Evolutionary conservation across 1,140 invertebrate species (phyloP).

Genomic region (Drosophila navojoa): DNA sequence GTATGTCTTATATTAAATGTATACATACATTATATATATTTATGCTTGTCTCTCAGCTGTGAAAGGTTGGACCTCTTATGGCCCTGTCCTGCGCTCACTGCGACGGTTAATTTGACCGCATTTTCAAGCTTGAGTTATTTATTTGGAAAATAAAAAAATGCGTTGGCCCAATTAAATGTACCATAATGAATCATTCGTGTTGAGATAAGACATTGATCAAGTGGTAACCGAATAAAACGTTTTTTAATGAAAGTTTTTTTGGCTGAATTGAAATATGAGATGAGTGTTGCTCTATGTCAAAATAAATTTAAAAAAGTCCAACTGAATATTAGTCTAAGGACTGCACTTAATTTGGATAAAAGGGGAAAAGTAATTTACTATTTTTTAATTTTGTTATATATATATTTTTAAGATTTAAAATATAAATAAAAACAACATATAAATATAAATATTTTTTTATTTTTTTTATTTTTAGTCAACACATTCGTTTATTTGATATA

Average conservation of each 20-base stretch:
- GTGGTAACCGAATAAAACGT: background rate
- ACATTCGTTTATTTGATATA: no score
- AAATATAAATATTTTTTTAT: no score
- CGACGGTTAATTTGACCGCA: background rate
- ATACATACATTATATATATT: background rate
- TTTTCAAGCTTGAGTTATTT: slow-evolving; percentile 33
- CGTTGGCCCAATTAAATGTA: background rate
- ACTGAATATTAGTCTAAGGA: no score
- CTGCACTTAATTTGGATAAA: no score
- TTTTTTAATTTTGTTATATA: no score
- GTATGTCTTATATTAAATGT: background rate
- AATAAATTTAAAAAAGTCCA: background rate
- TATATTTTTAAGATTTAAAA: background rate
- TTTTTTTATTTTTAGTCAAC: no score
- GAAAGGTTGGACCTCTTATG: slow-evolving; percentile 59
- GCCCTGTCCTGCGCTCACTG: background rate
- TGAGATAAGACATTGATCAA: background rate
- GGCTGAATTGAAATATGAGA: background rate
- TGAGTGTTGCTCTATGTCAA: background rate
- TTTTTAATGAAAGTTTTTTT: slow-evolving; percentile 9
- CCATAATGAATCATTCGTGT: background rate
- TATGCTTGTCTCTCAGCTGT: slow-evolving; percentile 41
- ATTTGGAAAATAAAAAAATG: background rate
- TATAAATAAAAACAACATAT: background rate
- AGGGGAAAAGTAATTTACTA: no score